Conservation (phyloP, 2,888 invertebrate genomes). For the Hypselothyrea guttata region DNA sequence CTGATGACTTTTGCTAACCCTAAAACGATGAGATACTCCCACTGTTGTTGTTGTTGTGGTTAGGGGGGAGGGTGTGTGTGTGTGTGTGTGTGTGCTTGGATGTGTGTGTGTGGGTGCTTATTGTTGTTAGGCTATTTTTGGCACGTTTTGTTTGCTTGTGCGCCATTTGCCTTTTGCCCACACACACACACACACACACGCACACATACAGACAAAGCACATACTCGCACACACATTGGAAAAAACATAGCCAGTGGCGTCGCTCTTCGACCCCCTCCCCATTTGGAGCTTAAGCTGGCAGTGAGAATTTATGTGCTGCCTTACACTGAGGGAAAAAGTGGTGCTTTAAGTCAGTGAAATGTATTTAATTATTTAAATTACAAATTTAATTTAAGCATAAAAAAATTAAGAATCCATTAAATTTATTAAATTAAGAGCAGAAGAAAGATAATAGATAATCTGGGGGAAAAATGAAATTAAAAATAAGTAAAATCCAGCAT, state of each 20-base stretch:
- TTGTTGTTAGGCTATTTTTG: constrained; percentile 58
- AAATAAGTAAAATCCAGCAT: too few relatives aligned
- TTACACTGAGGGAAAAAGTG: too few relatives aligned
- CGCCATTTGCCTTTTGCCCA: constrained; percentile 35
- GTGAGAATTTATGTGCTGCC: constrained; percentile 19
- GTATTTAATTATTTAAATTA: too few relatives aligned
- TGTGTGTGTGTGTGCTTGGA: constrained; percentile 4
- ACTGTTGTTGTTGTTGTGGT: constrained; percentile 7
- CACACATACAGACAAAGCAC: constrained; percentile 5
- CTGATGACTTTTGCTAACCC: too few relatives aligned
- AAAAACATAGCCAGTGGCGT: too few relatives aligned
- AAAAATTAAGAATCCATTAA: too few relatives aligned
- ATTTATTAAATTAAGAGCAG: too few relatives aligned
- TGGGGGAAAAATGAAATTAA: too few relatives aligned
- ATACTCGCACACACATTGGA: constrained; percentile 2
- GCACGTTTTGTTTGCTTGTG: constrained; percentile 58
- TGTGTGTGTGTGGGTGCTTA: constrained; percentile 32
- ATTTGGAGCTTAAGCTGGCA: constrained; percentile 6
- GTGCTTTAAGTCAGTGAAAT: too few relatives aligned
- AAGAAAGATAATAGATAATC: too few relatives aligned
- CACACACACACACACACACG: constrained; percentile 6
- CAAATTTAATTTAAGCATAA: too few relatives aligned
- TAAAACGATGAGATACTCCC: too few relatives aligned
- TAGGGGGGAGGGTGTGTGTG: not conserved
- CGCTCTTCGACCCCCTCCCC: not conserved